Evolutionary conservation across 2,888 invertebrate species (phyloP).

Genomic region (Calliopum simillimum): DNA sequence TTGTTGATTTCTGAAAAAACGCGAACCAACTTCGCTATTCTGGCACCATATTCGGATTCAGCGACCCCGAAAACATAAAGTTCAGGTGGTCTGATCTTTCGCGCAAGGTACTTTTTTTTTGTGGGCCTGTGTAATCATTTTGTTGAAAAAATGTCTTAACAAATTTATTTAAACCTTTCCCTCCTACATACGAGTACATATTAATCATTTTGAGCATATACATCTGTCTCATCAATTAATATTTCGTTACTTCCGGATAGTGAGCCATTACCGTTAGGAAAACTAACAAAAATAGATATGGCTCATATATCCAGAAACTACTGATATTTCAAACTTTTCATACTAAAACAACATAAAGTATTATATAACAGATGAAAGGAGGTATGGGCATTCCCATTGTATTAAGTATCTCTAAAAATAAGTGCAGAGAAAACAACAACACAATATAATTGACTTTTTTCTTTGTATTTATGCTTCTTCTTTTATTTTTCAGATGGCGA

Average conservation of each 20-base stretch:
- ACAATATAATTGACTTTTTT: slow-evolving; percentile 25
- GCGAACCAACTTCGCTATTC: too few relatives aligned
- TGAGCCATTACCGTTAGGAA: neutral
- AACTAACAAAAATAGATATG: too few relatives aligned
- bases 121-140: too few relatives aligned
- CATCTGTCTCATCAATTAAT: too few relatives aligned
- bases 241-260: neutral
- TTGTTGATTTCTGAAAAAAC: too few relatives aligned
- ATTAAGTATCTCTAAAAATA: slow-evolving; percentile 22
- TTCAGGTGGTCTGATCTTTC: too few relatives aligned
- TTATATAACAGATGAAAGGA: neutral
- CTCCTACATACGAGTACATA: neutral
- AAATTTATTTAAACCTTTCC: too few relatives aligned
- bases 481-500: slow-evolving; percentile 38
- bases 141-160: too few relatives aligned
- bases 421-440: slow-evolving; percentile 5
- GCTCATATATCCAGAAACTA: neutral
- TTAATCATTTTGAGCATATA: neutral
- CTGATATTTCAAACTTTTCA: slow-evolving; percentile 10
- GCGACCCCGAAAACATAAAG: too few relatives aligned
- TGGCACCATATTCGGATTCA: too few relatives aligned
- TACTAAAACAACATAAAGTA: neutral
- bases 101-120: too few relatives aligned
- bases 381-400: neutral
- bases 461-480: slow-evolving; percentile 20